phyloP scores from a whole-genome alignment of 1,140 invertebrate species.

The Sycophila sp. region DNA sequence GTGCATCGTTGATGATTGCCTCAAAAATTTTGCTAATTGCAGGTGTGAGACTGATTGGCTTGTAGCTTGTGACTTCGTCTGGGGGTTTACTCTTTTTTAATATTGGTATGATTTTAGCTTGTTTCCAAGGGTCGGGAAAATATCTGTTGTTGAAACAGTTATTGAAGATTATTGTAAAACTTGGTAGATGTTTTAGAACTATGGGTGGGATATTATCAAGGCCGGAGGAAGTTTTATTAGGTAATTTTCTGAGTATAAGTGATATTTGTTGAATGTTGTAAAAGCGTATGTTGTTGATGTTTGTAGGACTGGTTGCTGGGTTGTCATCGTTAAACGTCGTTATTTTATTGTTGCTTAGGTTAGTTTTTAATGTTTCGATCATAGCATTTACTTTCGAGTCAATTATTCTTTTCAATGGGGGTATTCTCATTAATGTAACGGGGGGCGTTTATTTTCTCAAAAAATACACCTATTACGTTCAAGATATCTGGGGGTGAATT shows the following conservation, averaged over 20 bases:
- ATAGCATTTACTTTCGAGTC: not conserved
- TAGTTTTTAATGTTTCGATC: not conserved
- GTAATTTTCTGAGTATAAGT: too few relatives aligned
- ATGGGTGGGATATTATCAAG: too few relatives aligned
- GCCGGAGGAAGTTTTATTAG: too few relatives aligned
- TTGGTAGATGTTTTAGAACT: too few relatives aligned
- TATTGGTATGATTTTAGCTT: too few relatives aligned
- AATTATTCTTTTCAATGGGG: not conserved
- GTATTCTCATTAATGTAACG: not conserved
- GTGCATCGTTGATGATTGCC: too few relatives aligned
- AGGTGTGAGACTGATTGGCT: not conserved
- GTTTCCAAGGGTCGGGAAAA: too few relatives aligned
- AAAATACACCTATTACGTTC: not conserved
- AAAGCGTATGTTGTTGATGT: not conserved
- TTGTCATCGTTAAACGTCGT: not conserved
- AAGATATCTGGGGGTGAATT: not conserved
- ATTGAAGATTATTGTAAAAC: too few relatives aligned
- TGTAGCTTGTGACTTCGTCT: conserved; percentile 4
- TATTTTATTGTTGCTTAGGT: not conserved
- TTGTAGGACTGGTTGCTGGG: not conserved
- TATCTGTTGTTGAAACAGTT: too few relatives aligned
- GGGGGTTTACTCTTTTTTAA: too few relatives aligned
- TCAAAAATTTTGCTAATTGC: not conserved
- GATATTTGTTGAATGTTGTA: too few relatives aligned
- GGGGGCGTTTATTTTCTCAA: not conserved